Evolutionary conservation across 2,113 vertebrate genomes (phyloP).

Genomic region (Prolemur simus): DNA sequence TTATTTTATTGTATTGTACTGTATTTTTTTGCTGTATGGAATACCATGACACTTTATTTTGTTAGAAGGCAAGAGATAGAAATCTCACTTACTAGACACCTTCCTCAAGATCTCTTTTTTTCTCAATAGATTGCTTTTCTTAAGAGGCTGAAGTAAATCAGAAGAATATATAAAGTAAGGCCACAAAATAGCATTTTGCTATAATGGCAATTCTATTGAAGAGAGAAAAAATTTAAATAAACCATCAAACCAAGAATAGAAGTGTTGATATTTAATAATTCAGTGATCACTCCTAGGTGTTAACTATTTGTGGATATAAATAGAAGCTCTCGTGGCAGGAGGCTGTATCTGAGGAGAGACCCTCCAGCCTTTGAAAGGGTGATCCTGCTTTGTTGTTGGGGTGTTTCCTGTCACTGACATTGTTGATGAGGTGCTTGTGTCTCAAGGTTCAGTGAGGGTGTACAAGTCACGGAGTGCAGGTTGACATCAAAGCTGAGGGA

Average conservation of each 20-base stretch:
- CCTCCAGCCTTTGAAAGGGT: not conserved
- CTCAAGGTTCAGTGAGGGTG: not conserved
- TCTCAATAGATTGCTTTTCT: not conserved
- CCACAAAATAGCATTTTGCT: not conserved
- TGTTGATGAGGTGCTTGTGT: not conserved
- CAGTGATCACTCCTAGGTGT: not conserved
- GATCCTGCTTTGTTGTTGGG: not conserved
- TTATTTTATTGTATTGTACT: too few relatives aligned
- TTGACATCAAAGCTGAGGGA: not conserved
- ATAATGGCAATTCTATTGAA: not conserved
- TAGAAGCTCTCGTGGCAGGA: not conserved
- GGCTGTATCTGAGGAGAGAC: not conserved
- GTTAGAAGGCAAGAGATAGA: not conserved
- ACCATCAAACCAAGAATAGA: not conserved
- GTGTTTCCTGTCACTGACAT: not conserved
- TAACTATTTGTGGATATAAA: not conserved
- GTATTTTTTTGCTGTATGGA: too few relatives aligned
- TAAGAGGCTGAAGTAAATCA: not conserved
- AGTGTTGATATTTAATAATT: not conserved
- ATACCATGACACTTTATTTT: not conserved
- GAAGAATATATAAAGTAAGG: not conserved
- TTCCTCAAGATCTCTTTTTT: not conserved
- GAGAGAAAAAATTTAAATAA: not conserved
- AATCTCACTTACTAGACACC: not conserved
- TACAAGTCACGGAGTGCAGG: not conserved